Evolutionary conservation across 2,113 vertebrate species (phyloP).

Genomic region (Thamnaconus septentrionalis): DNA sequence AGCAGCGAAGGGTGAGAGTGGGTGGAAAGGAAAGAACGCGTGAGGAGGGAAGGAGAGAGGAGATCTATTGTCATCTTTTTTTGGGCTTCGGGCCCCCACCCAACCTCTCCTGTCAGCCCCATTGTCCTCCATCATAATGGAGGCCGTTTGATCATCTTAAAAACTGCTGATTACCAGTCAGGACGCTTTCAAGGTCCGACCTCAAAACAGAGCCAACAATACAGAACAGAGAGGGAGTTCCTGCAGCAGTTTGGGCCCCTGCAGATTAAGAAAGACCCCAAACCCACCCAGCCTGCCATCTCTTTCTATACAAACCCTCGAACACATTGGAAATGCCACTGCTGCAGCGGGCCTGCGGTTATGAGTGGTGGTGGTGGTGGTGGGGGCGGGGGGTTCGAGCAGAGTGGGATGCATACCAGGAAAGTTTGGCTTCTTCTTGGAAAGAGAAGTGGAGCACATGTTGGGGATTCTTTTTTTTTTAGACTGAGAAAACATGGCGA

Average conservation of each 20-base stretch:
- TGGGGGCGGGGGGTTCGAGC: not conserved
- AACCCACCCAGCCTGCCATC: not conserved
- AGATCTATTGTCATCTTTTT: slow-evolving; percentile 50
- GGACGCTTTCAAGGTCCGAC: slow-evolving; percentile 52
- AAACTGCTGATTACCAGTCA: slow-evolving; percentile 65
- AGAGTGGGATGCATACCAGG: slow-evolving; percentile 20
- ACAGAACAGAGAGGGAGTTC: slow-evolving; percentile 37
- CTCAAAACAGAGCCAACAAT: slow-evolving; percentile 57
- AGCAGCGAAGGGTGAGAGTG: not conserved
- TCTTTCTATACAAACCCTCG: slow-evolving; percentile 12
- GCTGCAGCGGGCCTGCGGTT: not conserved
- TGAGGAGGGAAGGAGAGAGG: slow-evolving; percentile 32
- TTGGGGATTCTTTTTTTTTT: not conserved
- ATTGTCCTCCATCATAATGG: slow-evolving; percentile 66
- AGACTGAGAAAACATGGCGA: no score
- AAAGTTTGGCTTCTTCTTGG: slow-evolving; percentile 44
- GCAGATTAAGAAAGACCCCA: slow-evolving; percentile 29
- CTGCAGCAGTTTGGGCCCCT: slow-evolving; percentile 40
- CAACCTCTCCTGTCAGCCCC: slow-evolving; percentile 40
- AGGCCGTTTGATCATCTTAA: slow-evolving; percentile 62
- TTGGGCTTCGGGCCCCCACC: slow-evolving; percentile 3
- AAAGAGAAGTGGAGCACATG: slow-evolving; percentile 24
- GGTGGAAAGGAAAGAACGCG: slow-evolving; percentile 11
- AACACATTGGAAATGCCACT: slow-evolving; percentile 18
- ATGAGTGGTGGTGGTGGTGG: not conserved